Evolutionary conservation across 1,140 invertebrate genomes (phyloP).

Genomic region (Listronotus bonariensis): DNA sequence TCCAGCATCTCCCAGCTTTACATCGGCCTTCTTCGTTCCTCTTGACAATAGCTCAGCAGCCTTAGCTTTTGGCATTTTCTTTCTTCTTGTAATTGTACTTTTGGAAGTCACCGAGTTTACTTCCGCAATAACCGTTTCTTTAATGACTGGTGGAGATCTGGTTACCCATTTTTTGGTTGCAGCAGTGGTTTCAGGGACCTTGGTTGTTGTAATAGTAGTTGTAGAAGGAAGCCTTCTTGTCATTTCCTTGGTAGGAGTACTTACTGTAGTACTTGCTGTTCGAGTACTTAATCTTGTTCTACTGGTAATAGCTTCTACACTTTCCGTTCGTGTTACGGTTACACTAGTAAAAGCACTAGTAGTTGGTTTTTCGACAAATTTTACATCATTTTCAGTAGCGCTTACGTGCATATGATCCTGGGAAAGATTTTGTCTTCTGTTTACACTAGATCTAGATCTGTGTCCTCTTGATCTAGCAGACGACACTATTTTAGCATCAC

Average conservation of each 20-base stretch:
- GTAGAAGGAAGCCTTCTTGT: conserved; percentile 21
- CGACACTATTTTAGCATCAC: conserved; percentile 41
- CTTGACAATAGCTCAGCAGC: conserved; percentile 15
- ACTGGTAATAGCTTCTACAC: conserved; percentile 23
- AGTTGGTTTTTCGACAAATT: conserved; percentile 35
- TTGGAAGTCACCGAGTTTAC: conserved; percentile 49
- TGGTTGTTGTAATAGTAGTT: conserved; percentile 19
- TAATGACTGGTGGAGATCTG: conserved; percentile 34
- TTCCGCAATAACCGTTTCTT: conserved; percentile 49
- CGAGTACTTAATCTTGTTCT: conserved; percentile 9
- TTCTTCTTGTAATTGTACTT: conserved; percentile 43
- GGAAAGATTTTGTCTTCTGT: conserved; percentile 6
- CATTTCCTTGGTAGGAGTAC: conserved; percentile 17
- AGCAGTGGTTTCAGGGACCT: conserved; percentile 2
- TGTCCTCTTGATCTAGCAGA: conserved; percentile 23
- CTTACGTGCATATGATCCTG: conserved; percentile 34
- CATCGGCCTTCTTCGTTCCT: conserved; percentile 40
- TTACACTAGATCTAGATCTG: conserved; percentile 8
- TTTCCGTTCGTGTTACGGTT: conserved; percentile 19
- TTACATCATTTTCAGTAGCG: conserved; percentile 40
- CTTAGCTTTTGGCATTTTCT: conserved; percentile 36
- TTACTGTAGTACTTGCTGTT: conserved; percentile 11
- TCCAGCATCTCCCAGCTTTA: conserved; percentile 26
- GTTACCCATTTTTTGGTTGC: conserved; percentile 12
- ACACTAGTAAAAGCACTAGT: conserved; percentile 17